Percentiles rank a stretch among this genome's conserved stretches.
phyloP scores from a whole-genome alignment of 2,888 invertebrate genomes.

The Acanthococcus lagerstroemiae region DNA sequence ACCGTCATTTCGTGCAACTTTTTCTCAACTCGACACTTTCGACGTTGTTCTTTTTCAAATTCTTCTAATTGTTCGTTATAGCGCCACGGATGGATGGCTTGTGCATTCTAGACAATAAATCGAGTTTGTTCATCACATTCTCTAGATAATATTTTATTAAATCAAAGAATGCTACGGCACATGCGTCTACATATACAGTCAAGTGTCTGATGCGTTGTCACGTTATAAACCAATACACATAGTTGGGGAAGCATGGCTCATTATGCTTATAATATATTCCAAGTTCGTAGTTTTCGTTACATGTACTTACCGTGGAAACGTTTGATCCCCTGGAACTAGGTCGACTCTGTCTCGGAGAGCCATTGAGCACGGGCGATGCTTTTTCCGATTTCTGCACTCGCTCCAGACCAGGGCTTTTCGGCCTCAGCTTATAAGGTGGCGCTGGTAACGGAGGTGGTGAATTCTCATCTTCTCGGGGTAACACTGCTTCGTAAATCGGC shows the following conservation, averaged over 20 bases:
- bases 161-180: too few species aligned
- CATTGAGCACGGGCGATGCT: conserved; percentile 33
- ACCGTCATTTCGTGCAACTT: conserved; percentile 71
- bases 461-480: conserved; percentile 53
- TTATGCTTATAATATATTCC: background rate
- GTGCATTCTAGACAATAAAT: conserved; percentile 6
- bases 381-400: conserved; percentile 40
- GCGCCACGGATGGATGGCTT: conserved; percentile 10
- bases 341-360: conserved; percentile 47
- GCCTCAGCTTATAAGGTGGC: conserved; percentile 43
- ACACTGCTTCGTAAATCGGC: conserved; percentile 77
- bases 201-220: too few species aligned
- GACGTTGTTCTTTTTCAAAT: conserved; percentile 61
- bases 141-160: too few species aligned
- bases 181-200: too few species aligned
- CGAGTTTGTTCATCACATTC: too few species aligned
- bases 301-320: conserved; percentile 42
- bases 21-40: conserved; percentile 75
- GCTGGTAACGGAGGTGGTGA: conserved; percentile 45
- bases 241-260: too few species aligned
- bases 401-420: conserved; percentile 42
- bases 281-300: background rate
- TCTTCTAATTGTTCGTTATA: conserved; percentile 31
- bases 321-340: conserved; percentile 45
- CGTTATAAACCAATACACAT: too few species aligned